Base-by-base conservation (phyloP, 2,797 vertebrate genomes). In the Centroberyx gerrardi region DNA sequence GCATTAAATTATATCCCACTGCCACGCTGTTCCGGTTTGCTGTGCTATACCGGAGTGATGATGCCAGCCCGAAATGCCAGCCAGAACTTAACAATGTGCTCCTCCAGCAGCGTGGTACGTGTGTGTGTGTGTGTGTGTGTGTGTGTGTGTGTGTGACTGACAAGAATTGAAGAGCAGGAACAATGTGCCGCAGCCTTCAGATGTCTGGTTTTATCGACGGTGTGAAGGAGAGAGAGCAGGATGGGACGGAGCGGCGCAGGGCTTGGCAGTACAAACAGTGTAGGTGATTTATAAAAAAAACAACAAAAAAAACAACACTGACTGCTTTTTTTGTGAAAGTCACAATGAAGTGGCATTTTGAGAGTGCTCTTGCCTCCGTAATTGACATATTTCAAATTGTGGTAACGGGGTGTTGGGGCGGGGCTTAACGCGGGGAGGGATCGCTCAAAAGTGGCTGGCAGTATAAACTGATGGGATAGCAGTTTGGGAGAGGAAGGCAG, bases 1-100 rank as follows among this genome's bases (percentile, higher is more conserved):
- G 62, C 74, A 70, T 71, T 62, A 62, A 79, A 80, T 72, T 72
- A 18, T 73, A 70, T 81, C 77, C 77, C 56, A 1, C 71, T 53
- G 75, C 62, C 69, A 56, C 61, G 5, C 3, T 48, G 28, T 51
- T 81, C 66, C 78, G 64, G 74, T 33, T 54, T 49, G 62, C 56
- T 63, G 69, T 38, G 63, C 66, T 8, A 42, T 22, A 22, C 58
- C 48, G 46, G 68, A 64, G 29, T 75, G 49, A 81, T 62, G 69
- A 81, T 42, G 59, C 17, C 64, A 33, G 68, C 49, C 81, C 44
- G 55, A 56, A 69, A 58, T 1, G 17, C 14, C 46, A 60, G 72
- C 63, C 53, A 72, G n/a, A 80, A 60, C 38, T 36, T 44, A 59
- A 74, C 62, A 52, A 65, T 58, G 22, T 27, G 60, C 29, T 65